A percentile compares a stretch with the other conserved stretches of the same genome.
These are phyloP conservation scores for Stratiolaelaps scimitus DNA, from an alignment of 1,140 invertebrate genomes.

Conservation along the genomic window DNA sequence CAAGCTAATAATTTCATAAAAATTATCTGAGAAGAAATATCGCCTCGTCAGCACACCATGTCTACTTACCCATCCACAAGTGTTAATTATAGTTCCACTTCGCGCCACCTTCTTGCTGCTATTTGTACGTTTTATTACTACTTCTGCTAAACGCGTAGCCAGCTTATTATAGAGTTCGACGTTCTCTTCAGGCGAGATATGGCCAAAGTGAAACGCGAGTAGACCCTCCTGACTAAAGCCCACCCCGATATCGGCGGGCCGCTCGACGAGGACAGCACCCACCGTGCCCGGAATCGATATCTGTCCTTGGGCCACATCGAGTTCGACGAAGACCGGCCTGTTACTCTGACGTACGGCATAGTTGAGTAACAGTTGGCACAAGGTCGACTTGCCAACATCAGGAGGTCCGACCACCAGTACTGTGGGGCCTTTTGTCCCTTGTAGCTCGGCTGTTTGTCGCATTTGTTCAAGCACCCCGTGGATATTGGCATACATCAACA, in stretches of 20 bases:
- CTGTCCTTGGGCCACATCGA: conserved; percentile 88
- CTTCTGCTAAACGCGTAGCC: too few relatives aligned
- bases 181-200: conserved; percentile 63
- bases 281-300: conserved; percentile 85
- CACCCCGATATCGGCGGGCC: conserved; percentile 78
- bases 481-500: conserved; percentile 86
- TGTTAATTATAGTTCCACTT: conserved; percentile 97
- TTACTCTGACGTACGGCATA: conserved; percentile 73
- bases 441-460: conserved; percentile 58
- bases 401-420: conserved; percentile 66
- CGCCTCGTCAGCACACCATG: too few relatives aligned
- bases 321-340: conserved; percentile 74
- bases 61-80: conserved; percentile 97
- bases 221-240: conserved; percentile 82
- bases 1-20: too few relatives aligned
- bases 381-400: conserved; percentile 90
- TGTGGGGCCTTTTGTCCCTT: conserved; percentile 43
- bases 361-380: conserved; percentile 78
- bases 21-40: too few relatives aligned
- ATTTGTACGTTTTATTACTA: conserved; percentile 53
- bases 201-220: conserved; percentile 83
- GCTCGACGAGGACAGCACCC: conserved; percentile 72
- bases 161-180: conserved; percentile 70
- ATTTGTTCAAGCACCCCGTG: conserved; percentile 85
- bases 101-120: too few relatives aligned